A percentile compares a stretch with the other conserved stretches of the same genome.
These are phyloP conservation scores for Flabesymbios commensalis DNA, from an alignment of 2,888 invertebrate genomes.

Conservation along the genomic window DNA sequence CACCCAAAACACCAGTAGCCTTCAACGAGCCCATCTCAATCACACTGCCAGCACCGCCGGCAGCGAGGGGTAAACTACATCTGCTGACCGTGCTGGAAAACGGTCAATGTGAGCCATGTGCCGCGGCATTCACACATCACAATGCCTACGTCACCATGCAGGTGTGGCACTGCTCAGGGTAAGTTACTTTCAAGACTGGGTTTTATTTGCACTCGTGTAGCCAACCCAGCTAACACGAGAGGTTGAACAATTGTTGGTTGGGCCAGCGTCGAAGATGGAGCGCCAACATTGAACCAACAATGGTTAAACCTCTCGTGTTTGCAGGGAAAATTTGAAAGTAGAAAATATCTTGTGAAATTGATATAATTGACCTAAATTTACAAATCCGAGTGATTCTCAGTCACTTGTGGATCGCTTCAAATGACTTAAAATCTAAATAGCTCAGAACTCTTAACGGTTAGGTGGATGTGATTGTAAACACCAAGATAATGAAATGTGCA, in stretches of 20 bases:
- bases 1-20: conserved; percentile 25
- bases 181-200: conserved; percentile 16
- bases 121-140: conserved; percentile 43
- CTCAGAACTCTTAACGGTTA: too few species aligned
- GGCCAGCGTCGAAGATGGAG: background rate
- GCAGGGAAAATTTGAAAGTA: too few species aligned
- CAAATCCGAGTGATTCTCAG: too few species aligned
- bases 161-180: conserved; percentile 54
- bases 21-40: conserved; percentile 41
- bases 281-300: too few species aligned
- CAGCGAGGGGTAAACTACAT: conserved; percentile 43
- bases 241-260: background rate
- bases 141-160: conserved; percentile 47
- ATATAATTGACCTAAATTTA: too few species aligned
- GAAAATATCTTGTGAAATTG: too few species aligned
- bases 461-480: too few species aligned
- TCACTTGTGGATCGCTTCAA: too few species aligned
- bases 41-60: conserved; percentile 50
- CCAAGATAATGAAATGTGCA: too few species aligned
- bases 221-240: background rate
- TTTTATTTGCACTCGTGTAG: background rate
- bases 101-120: conserved; percentile 50
- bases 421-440: too few species aligned
- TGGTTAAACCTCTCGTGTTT: too few species aligned
- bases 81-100: conserved; percentile 52